Evolutionary conservation across 2,888 invertebrate species (phyloP).

Genomic region (Fragum whitleyi): DNA sequence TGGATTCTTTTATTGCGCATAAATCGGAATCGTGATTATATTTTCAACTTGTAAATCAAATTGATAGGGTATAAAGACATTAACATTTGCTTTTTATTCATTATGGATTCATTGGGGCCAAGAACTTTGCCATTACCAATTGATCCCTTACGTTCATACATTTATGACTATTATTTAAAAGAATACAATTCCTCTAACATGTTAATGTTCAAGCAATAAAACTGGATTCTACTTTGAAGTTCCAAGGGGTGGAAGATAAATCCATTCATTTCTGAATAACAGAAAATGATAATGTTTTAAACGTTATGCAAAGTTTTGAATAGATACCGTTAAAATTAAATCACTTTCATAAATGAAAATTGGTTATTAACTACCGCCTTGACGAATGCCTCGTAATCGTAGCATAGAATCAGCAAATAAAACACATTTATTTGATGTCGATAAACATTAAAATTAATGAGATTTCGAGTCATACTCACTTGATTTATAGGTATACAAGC

Average conservation of each 20-base stretch:
- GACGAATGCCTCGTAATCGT: neutral
- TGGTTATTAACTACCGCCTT: neutral
- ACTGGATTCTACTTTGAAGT: conserved; percentile 7
- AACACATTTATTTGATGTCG: neutral
- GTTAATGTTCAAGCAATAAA: conserved; percentile 17
- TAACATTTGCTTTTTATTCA: neutral
- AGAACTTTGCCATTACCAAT: conserved; percentile 18
- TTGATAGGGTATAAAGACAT: neutral
- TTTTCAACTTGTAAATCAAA: neutral
- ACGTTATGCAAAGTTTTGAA: conserved; percentile 2
- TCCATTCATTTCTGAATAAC: neutral
- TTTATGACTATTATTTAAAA: neutral
- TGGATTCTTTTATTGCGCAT: neutral
- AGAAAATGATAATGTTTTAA: neutral
- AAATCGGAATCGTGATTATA: neutral
- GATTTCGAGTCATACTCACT: neutral
- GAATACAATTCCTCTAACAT: neutral
- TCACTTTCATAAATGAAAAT: neutral
- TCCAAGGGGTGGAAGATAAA: neutral
- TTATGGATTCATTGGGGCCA: neutral
- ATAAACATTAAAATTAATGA: neutral
- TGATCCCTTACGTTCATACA: neutral
- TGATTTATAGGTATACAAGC: neutral
- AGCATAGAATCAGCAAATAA: neutral
- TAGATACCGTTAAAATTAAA: conserved; percentile 1